Conservation (phyloP, 2,888 invertebrate species). For the Chrysolina oricalcia region DNA sequence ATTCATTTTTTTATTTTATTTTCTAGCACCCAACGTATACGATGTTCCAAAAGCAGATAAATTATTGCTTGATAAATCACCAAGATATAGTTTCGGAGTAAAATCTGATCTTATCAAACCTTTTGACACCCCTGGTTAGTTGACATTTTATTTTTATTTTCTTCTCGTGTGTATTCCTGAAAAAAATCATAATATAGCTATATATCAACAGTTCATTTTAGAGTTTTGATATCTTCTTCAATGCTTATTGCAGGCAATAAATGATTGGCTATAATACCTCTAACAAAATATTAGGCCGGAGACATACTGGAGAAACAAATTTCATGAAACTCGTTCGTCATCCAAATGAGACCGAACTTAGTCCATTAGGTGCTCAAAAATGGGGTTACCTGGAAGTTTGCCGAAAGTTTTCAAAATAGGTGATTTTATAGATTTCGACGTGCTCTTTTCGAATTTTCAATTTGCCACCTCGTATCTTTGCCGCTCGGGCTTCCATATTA, state of each 20-base stretch:
- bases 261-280: not conserved
- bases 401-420: too few species aligned
- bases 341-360: too few species aligned
- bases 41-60: constrained; percentile 77
- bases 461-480: too few species aligned
- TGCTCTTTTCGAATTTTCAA: too few species aligned
- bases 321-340: too few species aligned
- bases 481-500: too few species aligned
- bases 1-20: not conserved
- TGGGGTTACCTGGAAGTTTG: too few species aligned
- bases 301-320: too few species aligned
- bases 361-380: too few species aligned
- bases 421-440: too few species aligned
- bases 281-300: not conserved
- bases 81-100: constrained; percentile 81
- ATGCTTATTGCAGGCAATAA: not conserved
- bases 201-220: too few species aligned
- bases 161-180: not conserved
- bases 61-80: constrained; percentile 70
- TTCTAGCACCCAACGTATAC: constrained; percentile 74
- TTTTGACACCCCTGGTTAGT: constrained; percentile 77
- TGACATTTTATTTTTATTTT: not conserved
- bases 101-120: constrained; percentile 77
- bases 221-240: too few species aligned
- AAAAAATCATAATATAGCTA: not conserved